Base-by-base conservation (phyloP, 2,888 invertebrate species). In the Dynastes grantii region DNA sequence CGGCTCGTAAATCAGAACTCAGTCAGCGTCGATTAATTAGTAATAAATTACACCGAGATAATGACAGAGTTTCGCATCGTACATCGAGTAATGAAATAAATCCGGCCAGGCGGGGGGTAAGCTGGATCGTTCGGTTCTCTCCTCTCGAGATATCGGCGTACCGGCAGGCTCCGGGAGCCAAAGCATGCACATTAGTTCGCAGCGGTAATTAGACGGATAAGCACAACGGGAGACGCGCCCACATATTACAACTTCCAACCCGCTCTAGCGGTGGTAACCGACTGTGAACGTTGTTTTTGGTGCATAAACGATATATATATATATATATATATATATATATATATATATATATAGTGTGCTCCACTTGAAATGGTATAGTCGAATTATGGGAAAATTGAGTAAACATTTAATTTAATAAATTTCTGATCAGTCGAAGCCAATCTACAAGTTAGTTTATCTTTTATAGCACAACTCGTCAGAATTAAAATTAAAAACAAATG, bases 31-130 rank as follows among this genome's bases (percentile, higher is more conserved):
- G 83, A 85, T 85, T 86, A 86, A 86, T 86, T 85, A 86, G 84
- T 84, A 85, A 85, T 86, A 86, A 85, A 86, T 85, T 84, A 86
- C 81, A 53, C n/a, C 40, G 82, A 81, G 80, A 82, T 84, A 85
- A 85, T 84, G 84, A 84, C 85, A 81, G 84, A 81, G 81, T 81
- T 82, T 85, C 82, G 84, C 85, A 85, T 85, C 83, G 81, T 83
- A 83, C 81, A 82, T 71, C 71, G 83, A 11, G 55, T 83, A 85
- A 85, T 84, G 84, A 83, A 84, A 86, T 86, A 86, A 86, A 85
- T 86, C 84, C 81, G 81, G 80, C 63, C 83, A 76, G 81, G 75
- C 79, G 61, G 79, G 79, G 76, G 79, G 76, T 70, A 68, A 81
- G 82, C 45, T 84, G 82, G 83, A 81, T 45, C 45, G 45, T 45